Evolutionary conservation across 2,113 vertebrate species (phyloP).

Genomic region (Ceyx cyanopectus): DNA sequence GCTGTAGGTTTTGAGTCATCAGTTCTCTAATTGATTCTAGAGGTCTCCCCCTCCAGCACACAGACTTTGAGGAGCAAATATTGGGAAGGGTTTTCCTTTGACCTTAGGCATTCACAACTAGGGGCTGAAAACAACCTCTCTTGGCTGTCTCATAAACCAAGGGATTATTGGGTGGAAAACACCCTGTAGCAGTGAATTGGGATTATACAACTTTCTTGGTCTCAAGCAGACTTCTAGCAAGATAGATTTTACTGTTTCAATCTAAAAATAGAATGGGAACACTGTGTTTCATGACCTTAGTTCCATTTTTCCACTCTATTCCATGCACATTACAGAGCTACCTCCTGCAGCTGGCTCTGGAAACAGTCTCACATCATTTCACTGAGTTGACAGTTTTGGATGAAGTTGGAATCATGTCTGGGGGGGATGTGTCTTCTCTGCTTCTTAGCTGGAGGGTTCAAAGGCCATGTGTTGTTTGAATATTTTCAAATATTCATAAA

Average conservation of each 20-base stretch:
- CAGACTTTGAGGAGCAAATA: not conserved
- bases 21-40: not conserved
- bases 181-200: not conserved
- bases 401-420: not conserved
- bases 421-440: not conserved
- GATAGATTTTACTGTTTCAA: constrained; percentile 19
- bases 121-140: not conserved
- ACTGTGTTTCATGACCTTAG: constrained; percentile 43
- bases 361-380: not conserved
- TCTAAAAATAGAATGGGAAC: constrained; percentile 64
- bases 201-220: not conserved
- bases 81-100: not conserved
- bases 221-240: constrained; percentile 23
- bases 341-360: constrained; percentile 24
- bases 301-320: constrained; percentile 53
- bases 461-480: not conserved
- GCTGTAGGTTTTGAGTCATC: not conserved
- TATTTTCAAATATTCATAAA: not conserved
- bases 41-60: not conserved
- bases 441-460: not conserved
- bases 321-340: not conserved
- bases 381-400: not conserved
- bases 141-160: not conserved
- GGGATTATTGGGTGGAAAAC: constrained; percentile 29
- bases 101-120: not conserved